A percentile compares a stretch with the other conserved stretches of the same genome.
These are phyloP conservation scores for Steatocranus sp. DNA, from an alignment of 2,797 vertebrate genomes.

Conservation along the genomic window DNA sequence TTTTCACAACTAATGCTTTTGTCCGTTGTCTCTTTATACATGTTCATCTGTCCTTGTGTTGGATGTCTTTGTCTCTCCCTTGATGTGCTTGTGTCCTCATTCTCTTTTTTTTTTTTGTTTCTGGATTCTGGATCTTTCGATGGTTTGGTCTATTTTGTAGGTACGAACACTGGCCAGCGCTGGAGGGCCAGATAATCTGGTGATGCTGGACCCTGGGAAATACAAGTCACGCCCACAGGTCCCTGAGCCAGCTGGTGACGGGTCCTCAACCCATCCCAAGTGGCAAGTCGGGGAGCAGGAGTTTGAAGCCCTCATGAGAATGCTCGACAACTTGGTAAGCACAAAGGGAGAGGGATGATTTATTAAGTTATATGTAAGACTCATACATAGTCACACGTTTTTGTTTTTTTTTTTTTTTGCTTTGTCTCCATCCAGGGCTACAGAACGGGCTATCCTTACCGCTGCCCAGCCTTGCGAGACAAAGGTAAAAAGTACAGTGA, in stretches of 20 bases:
- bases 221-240: conserved; percentile 88
- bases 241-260: conserved; percentile 82
- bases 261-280: conserved; percentile 78
- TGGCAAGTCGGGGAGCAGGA: conserved; percentile 98
- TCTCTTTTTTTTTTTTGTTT: not conserved
- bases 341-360: not conserved
- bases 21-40: conserved; percentile 4
- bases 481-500: conserved; percentile 97
- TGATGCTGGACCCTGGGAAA: conserved; percentile 90
- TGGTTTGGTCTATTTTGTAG: conserved; percentile 60
- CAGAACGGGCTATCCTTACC: conserved; percentile 96
- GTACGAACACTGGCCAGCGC: conserved; percentile 96
- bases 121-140: not conserved
- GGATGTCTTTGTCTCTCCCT: not conserved
- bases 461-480: conserved; percentile 94
- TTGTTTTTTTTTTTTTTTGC: not conserved
- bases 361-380: not conserved
- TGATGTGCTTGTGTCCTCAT: not conserved
- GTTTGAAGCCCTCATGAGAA: conserved; percentile 97
- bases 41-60: conserved; percentile 7
- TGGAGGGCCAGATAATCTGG: conserved; percentile 94
- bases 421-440: conserved; percentile 80
- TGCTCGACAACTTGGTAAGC: conserved; percentile 96
- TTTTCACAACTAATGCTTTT: conserved; percentile 25
- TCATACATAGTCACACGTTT: not conserved